These are phyloP conservation scores for Cranoglanis bouderius DNA, from an alignment of 2,113 vertebrate species.

Conservation along the genomic window DNA sequence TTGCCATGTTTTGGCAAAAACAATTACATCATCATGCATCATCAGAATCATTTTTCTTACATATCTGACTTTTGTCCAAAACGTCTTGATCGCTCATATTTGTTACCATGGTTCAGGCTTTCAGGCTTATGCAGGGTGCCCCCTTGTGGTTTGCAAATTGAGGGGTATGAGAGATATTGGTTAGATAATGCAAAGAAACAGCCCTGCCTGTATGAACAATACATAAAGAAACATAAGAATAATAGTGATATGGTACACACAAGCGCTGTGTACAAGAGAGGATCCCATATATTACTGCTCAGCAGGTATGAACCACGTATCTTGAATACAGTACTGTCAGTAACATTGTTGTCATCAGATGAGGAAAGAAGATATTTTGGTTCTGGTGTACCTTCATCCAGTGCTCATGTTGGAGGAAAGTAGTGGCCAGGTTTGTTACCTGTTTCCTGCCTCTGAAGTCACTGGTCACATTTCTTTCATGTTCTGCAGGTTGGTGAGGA, in stretches of 20 bases:
- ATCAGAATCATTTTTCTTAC: background rate
- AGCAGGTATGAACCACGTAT: background rate
- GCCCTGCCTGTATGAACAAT: background rate
- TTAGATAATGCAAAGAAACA: background rate
- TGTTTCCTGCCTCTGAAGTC: background rate
- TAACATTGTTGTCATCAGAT: background rate
- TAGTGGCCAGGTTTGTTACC: background rate
- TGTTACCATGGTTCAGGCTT: background rate
- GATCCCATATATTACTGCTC: background rate
- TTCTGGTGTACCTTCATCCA: background rate
- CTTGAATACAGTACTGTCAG: background rate
- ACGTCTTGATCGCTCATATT: background rate
- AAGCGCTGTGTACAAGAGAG: background rate
- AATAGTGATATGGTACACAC: background rate
- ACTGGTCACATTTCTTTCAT: background rate
- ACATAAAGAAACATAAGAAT: background rate
- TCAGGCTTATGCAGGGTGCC: background rate
- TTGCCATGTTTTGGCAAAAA: background rate
- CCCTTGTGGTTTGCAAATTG: background rate
- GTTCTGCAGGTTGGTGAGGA: background rate
- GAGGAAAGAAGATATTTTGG: background rate
- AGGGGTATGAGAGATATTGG: background rate
- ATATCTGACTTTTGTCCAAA: background rate
- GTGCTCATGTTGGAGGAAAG: background rate
- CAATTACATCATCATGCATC: background rate